phyloP scores from a whole-genome alignment of 1,140 invertebrate genomes.

The Anoplolepis gracilipes region DNA sequence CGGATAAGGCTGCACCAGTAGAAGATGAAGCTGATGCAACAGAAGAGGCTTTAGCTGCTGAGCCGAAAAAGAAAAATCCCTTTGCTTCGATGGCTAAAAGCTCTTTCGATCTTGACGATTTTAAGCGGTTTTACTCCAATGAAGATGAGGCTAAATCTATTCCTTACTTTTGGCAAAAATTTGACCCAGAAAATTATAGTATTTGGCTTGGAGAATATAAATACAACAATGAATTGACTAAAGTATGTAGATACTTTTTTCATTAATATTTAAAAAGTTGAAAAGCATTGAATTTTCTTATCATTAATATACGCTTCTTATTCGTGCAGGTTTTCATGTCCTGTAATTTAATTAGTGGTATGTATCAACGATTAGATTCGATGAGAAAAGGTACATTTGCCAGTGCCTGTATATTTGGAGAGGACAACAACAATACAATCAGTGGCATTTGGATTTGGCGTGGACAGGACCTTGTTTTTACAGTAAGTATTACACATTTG shows the following conservation, averaged over 20 bases:
- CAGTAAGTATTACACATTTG: slow-evolving; percentile 85
- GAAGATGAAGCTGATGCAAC: slow-evolving; percentile 89
- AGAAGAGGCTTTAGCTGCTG: slow-evolving; percentile 90
- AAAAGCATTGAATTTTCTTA: neutral
- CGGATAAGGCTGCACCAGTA: slow-evolving; percentile 84
- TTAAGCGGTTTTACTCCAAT: slow-evolving; percentile 99
- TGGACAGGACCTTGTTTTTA: slow-evolving; percentile 97
- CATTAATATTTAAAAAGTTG: neutral
- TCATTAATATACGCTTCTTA: slow-evolving; percentile 43
- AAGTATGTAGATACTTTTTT: slow-evolving; percentile 85
- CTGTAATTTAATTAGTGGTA: slow-evolving; percentile 88
- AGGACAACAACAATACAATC: slow-evolving; percentile 96
- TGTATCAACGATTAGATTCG: slow-evolving; percentile 99
- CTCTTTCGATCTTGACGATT: slow-evolving; percentile 98
- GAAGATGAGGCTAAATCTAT: slow-evolving; percentile 97
- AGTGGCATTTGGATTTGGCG: slow-evolving; percentile 99
- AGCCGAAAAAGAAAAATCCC: slow-evolving; percentile 96
- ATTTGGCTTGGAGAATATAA: slow-evolving; percentile 99
- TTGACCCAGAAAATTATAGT: slow-evolving; percentile 98
- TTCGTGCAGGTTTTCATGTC: slow-evolving; percentile 85
- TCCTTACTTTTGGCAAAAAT: slow-evolving; percentile 99
- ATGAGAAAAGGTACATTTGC: slow-evolving; percentile 98
- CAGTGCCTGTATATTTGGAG: slow-evolving; percentile 97
- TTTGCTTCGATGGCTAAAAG: slow-evolving; percentile 96
- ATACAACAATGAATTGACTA: slow-evolving; percentile 96